Base-by-base conservation (phyloP, 2,888 invertebrate genomes). In the Cryptocephalus moraei region DNA sequence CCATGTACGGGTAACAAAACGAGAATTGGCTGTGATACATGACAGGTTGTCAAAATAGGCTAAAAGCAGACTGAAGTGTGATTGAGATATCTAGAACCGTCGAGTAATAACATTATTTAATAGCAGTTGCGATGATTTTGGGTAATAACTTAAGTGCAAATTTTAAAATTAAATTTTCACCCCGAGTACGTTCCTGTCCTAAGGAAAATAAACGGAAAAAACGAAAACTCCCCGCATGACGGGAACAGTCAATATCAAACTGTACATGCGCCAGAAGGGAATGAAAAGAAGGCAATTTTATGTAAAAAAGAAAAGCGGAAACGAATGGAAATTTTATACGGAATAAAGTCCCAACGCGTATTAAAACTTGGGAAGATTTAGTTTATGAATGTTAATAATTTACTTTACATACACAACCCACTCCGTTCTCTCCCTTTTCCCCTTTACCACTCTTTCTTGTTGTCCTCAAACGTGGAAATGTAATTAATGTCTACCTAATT, bases 321-420 rank as follows among this genome's bases (percentile, higher is more conserved):
- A 66, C 65, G 66, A 66, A 68, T 68, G 68, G 66, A 68, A 69
- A 70, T 70, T 70, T 68, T 68, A 68, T 68, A 65, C 67, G 66
- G 66, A 67, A 66, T 65, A 66, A 68, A 67, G 66, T 66, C 64
- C 8, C 11, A 36, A 12, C 36, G 62, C 58, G 64, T 63, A 66
- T 68, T 67, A 68, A 68, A 70, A 66, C 62, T 66, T 62, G 60
- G 55, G 54, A 62, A 63, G 65, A 62, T 65, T 66, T 65, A 66
- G 66, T 68, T 70, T 69, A 68, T 67, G 69, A 70, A 69, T 69
- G 68, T 66, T 69, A 69, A 69, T 70, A 69, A 70, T 69, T 68
- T 68, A 69, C 68, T 69, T 69, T 69, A 68, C 69, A 69, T 69
- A 67, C 59, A 62, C 56, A 22, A 4, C 22, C 22, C 22, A 2